Evolutionary conservation across 2,797 vertebrate species (phyloP), one percentile per base, ranked within the genome.

Genomic region (Hephaestus fuliginosus): DNA sequence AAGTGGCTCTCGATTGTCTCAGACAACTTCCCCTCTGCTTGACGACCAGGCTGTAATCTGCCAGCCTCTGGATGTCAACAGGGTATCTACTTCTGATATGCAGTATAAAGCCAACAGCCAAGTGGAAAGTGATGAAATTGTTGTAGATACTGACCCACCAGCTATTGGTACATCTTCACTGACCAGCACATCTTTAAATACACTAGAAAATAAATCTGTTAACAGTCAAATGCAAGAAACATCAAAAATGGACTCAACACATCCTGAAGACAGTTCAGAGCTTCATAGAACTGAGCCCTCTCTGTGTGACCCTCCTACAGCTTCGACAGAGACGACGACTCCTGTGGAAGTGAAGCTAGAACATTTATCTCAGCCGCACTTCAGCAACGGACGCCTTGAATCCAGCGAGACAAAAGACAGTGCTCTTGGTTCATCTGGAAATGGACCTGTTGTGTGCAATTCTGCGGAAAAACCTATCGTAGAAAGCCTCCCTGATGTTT

Each of bases 361-460:
- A 22, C 20, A 57, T 18, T 28, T 51, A 7, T 63, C 67, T 39
- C 22, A 57, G 43, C 43, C 36, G 0, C 36, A 22, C 18, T 65
- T 62, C 17, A 60, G 6, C 6, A 58, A 10, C 18, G 39, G 4
- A 67, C 10, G 17, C 0, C 0, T 15, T n/a, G 83, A 86, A 64
- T 69, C 63, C 46, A 84, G 61, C 5, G 80, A 87, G 15, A 63
- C 39, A n/a, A 88, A 86, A 67, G 90, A 93, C 84, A 83, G 88
- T 2, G 84, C 90, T 28, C 67, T 94, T 0, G 87, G 81, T 14
- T 93, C 84, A 65, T 85, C 87, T 3, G 80, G 69, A 41, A 79
- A 87, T 44, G 78, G 15, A 28, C 73, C 79, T 14, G 48, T 20
- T 39, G 44, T 69, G 43, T 65, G 39, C 43, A 70, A 71, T 39